Evolutionary conservation across 2,888 invertebrate genomes (phyloP).

Genomic region (Junonia oenone): DNA sequence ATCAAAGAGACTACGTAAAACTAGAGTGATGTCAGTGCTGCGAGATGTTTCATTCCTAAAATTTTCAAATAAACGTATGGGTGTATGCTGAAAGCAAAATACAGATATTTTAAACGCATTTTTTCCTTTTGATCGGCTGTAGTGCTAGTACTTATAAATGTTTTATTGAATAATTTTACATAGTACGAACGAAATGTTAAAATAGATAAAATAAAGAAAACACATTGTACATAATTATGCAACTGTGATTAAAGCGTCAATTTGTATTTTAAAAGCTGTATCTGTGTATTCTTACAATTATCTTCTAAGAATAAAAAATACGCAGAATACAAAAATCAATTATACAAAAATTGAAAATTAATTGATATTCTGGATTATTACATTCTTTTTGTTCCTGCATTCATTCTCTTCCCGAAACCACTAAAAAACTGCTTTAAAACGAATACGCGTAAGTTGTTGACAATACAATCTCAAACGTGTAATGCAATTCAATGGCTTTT

Average conservation of each 20-base stretch:
- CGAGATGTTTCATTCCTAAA: background rate
- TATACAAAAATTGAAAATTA: too few species aligned
- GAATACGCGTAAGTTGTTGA: background rate
- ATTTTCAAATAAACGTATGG: background rate
- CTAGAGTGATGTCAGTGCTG: slow-evolving; percentile 12
- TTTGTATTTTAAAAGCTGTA: too few species aligned
- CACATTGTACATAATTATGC: too few species aligned
- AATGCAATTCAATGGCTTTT: background rate
- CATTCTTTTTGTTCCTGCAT: background rate
- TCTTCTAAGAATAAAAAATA: too few species aligned
- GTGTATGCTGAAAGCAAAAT: background rate
- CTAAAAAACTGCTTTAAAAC: background rate
- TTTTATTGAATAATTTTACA: too few species aligned
- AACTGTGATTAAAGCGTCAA: too few species aligned
- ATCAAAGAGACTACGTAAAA: slow-evolving; percentile 21
- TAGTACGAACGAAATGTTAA: too few species aligned
- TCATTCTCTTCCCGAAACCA: background rate
- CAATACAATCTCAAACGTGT: background rate
- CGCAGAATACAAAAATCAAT: too few species aligned
- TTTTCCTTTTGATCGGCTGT: background rate
- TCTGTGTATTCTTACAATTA: too few species aligned
- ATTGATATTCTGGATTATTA: background rate
- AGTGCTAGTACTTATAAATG: too few species aligned
- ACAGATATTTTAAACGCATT: background rate
- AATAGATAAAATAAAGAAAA: too few species aligned